Percentiles rank a stretch among this genome's conserved stretches.
Evolutionary conservation across 2,888 invertebrate species (phyloP).

Genomic region (Catocala fraxini): DNA sequence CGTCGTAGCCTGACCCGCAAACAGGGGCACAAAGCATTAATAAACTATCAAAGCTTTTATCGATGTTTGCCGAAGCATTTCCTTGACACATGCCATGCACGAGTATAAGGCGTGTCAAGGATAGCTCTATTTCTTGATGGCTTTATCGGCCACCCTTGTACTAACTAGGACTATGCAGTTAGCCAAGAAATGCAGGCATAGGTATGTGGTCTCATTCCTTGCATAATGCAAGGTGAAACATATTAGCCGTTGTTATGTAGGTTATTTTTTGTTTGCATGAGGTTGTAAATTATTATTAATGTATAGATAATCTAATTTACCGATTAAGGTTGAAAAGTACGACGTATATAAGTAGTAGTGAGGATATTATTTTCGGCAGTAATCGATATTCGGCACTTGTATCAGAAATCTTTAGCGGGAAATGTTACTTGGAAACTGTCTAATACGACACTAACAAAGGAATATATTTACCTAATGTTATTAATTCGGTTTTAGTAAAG

Average conservation of each 20-base stretch:
- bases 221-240: background rate
- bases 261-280: background rate
- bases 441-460: no score
- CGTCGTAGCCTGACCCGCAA: no score
- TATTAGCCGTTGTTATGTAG: background rate
- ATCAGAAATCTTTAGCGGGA: no score
- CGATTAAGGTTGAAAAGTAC: no score
- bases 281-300: no score
- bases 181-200: background rate
- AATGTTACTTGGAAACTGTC: no score
- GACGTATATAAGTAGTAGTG: no score
- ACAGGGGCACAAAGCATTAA: background rate
- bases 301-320: no score
- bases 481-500: no score
- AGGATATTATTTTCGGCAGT: no score
- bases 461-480: no score
- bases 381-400: no score
- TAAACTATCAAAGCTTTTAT: background rate
- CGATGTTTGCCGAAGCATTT: slow-evolving; percentile 12
- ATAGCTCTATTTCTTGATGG: slow-evolving; percentile 13
- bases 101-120: slow-evolving; percentile 42
- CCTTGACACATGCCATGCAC: slow-evolving; percentile 36
- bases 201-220: background rate
- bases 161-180: background rate
- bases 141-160: background rate